Evolutionary conservation across 2,113 vertebrate genomes (phyloP), one percentile per base, ranked within the genome.

Genomic region (Colinus virginianus): DNA sequence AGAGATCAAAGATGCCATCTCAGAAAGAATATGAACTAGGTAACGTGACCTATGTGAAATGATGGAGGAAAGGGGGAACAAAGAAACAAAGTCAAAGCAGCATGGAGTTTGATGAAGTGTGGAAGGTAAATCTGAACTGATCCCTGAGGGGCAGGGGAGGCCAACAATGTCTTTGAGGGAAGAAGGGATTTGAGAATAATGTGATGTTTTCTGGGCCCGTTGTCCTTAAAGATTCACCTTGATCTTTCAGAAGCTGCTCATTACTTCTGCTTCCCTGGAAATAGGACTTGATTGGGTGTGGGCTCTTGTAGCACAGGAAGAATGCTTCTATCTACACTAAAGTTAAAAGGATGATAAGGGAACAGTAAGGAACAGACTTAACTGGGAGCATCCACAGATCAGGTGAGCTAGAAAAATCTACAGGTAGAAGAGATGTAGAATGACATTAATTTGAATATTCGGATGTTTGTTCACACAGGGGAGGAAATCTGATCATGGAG

Each of bases 201-300:
- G 23, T 12, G 70, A 10, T 10, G 0, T 64, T 9, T 58, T 68
- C 64, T 14, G 11, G 42, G 56, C 14, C 13, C 3, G 1, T 1
- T 3, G 51, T 56, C 49, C 69, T 84, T 81, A 58, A 43, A 81
- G 70, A 48, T 38, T 53, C 67, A 69, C 8, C 53, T 40, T 38
- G 22, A 61, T 13, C 68, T 72, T 66, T 68, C 83, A 8, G 12
- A 45, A n/a, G 8, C 45, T 87, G 63, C 8, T 67, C 42, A 62
- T 18, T 53, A 43, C 13, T 32, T 78, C 42, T 42, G 7, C 67
- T 58, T 13, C 46, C 43, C 63, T 48, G 4, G 20, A 61, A 91
- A 74, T n/a, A 34, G 21, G 7, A 23, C 46, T 19, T 26, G 66
- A 83, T 6, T 6, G 6, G 40, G 8, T 32, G 75, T 22, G 69